Evolutionary conservation across 2,113 vertebrate species (phyloP).

Genomic region (Sorex araneus): DNA sequence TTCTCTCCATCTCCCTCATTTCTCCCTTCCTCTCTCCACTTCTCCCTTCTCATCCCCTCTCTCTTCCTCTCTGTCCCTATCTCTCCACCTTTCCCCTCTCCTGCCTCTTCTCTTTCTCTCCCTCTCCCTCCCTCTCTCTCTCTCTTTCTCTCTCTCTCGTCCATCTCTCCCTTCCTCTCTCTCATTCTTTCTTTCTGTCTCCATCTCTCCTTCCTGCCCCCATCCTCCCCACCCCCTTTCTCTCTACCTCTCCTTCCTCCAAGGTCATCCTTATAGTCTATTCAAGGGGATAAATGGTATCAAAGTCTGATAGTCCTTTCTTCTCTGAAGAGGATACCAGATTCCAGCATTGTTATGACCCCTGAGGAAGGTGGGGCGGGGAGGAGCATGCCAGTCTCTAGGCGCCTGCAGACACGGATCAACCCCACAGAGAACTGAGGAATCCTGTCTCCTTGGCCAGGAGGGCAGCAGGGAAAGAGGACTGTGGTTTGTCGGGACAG

Average conservation of each 20-base stretch:
- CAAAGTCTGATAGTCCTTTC: neutral
- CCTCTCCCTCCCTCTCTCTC: too few species aligned
- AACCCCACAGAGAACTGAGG: neutral
- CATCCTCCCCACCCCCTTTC: too few species aligned
- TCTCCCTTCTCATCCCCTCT: too few species aligned
- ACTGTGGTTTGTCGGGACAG: conserved; percentile 64
- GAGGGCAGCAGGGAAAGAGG: neutral
- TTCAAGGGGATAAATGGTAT: neutral
- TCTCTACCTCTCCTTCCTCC: neutral
- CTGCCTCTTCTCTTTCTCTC: neutral
- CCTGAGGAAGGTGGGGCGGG: neutral
- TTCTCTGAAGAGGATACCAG: conserved; percentile 54
- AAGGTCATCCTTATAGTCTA: conserved; percentile 63
- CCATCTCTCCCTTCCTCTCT: neutral
- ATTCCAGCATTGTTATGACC: conserved; percentile 17
- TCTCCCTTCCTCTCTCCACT: neutral
- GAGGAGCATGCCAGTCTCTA: neutral
- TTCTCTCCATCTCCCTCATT: neutral
- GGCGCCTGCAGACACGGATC: neutral
- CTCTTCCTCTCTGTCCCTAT: too few species aligned
- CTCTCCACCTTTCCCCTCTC: neutral
- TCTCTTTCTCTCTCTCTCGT: neutral
- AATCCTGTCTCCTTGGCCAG: conserved; percentile 29
- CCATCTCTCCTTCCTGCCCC: neutral
- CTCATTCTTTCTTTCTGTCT: too few species aligned